Evolutionary conservation across 1,140 invertebrate species (phyloP), one percentile per base, ranked within the genome.

Genomic region (Parasteatoda tepidariorum): DNA sequence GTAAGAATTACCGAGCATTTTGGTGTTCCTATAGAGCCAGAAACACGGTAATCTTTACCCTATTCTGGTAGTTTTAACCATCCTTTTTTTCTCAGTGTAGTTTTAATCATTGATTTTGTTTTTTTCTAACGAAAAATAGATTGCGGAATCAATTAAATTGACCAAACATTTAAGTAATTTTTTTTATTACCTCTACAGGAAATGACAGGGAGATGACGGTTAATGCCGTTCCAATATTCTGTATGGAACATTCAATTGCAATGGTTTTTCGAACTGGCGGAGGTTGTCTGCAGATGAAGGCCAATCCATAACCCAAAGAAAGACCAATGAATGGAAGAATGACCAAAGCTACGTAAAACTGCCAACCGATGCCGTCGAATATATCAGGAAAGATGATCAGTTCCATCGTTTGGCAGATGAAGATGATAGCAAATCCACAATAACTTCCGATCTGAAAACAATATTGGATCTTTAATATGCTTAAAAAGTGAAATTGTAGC

Each of bases 171-270:
- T n/a, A n/a, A n/a, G n/a, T n/a, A n/a, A n/a, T n/a, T n/a, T n/a
- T n/a, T n/a, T n/a, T n/a, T n/a, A 57, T 68, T 84, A 87, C 86
- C 54, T 85, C 57, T 13, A 86, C 70, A 15, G 86, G 86, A 67
- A 88, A 88, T 0, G 87, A 88, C 9, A 88, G 55, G 7, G 87
- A 84, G 33, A 88, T 86, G 28, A 88, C 86, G 18, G 87, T 87
- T 2, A 88, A 59, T 2, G 88, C 87, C 11, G 87, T 86, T 26
- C 88, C 88, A 62, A 90, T 87, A 84, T 90, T 90, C 67, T 90
- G 90, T 22, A 90, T 88, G 28, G 89, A 89, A 1, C 88, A 89
- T 84, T 90, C 90, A 26, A 90, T 88, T 31, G 89, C 88, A 55
- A 90, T 87, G 0, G 90, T 90, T 74, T 89, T 85, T 24, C 87